phyloP scores from a whole-genome alignment of 2,113 vertebrate genomes.

The Hippocampus mohnikei region DNA sequence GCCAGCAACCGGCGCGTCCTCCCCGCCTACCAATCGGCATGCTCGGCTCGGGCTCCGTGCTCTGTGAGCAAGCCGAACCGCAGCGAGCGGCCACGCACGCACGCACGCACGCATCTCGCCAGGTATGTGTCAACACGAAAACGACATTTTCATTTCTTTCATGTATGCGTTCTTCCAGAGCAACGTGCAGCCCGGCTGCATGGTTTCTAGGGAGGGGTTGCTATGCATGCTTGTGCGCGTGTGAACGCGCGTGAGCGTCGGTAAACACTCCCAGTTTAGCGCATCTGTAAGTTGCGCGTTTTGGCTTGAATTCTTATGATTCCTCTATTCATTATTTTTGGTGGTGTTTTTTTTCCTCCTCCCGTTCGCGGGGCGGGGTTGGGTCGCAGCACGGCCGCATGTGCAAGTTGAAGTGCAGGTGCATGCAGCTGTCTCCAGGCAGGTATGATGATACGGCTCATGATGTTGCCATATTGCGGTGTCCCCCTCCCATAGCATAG shows the following conservation, averaged over 20 bases:
- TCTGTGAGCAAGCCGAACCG: constrained; percentile 71
- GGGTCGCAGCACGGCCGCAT: constrained; percentile 3
- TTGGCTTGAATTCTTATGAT: neutral
- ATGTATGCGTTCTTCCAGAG: neutral
- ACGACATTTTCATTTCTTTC: neutral
- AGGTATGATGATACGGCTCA: constrained; percentile 5
- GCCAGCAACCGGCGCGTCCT: constrained; percentile 72
- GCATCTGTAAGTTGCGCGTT: neutral
- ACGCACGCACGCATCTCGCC: neutral
- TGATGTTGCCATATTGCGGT: constrained; percentile 5
- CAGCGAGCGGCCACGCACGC: constrained; percentile 68
- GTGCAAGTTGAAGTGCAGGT: constrained; percentile 6
- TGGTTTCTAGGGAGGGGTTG: constrained; percentile 14
- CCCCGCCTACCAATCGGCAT: constrained; percentile 69
- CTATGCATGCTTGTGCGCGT: constrained; percentile 2
- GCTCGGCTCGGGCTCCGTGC: constrained; percentile 68
- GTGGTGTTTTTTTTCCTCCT: too few relatives aligned
- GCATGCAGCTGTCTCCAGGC: constrained; percentile 12
- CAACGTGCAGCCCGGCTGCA: neutral
- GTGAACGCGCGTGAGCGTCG: neutral
- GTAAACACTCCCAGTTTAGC: constrained; percentile 9
- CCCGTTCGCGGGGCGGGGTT: neutral
- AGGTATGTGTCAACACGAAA: constrained; percentile 4
- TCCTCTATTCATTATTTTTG: neutral
- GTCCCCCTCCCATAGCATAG: neutral